Evolutionary conservation across 2,888 invertebrate genomes (phyloP).

Genomic region (Leucania comma): DNA sequence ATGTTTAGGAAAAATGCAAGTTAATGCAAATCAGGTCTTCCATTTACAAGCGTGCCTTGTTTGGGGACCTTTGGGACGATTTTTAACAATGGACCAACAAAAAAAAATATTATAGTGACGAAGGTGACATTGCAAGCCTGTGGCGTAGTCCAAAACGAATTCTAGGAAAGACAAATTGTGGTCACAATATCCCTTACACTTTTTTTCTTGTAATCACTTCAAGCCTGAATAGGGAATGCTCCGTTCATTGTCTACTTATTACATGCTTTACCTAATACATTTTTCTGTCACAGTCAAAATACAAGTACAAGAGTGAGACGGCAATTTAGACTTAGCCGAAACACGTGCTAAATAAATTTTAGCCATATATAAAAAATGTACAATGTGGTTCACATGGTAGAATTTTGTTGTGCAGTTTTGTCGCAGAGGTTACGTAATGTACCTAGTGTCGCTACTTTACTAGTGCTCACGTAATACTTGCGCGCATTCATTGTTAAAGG

Average conservation of each 20-base stretch:
- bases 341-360: background rate
- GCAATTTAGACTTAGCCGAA: background rate
- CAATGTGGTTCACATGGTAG: background rate
- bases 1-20: no score
- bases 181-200: background rate
- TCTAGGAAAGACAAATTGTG: background rate
- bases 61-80: no score
- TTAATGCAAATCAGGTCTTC: no score
- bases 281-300: background rate
- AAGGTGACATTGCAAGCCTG: background rate
- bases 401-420: slow-evolving; percentile 24
- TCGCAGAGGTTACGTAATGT: slow-evolving; percentile 47
- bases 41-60: no score
- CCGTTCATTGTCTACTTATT: background rate
- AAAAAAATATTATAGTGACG: no score
- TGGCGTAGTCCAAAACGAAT: no score
- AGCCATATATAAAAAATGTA: background rate
- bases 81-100: no score
- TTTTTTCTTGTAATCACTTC: background rate
- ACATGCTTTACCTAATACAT: background rate
- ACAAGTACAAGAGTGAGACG: background rate
- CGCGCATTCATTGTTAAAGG: background rate
- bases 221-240: background rate
- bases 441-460: background rate
- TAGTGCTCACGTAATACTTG: slow-evolving; percentile 4